Evolutionary conservation across 2,888 invertebrate species (phyloP), one percentile per base, ranked within the genome.

Genomic region (Ectropis crepuscularia): DNA sequence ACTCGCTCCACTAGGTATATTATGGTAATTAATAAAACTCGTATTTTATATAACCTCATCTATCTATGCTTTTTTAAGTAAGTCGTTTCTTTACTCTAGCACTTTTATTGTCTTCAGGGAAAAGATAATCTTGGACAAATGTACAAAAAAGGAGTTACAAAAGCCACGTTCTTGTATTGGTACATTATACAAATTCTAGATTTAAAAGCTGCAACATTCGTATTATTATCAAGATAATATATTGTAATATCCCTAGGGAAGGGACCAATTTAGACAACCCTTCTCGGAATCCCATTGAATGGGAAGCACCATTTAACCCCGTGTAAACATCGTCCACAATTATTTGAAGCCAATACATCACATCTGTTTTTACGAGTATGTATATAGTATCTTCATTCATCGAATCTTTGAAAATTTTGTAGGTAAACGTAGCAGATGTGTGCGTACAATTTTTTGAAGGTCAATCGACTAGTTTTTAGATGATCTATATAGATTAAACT

Each of bases 251-350:
- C 61, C 53, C 47, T 49, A 61, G 61, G 65, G 59, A 61, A 38
- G 48, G 51, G 47, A 57, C 64, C 60, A 58, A 68, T 65, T 63
- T 61, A 67, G 61, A 49, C 63, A 63, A 67, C 69, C 69, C 68
- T 71, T 68, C 68, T 11, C 59, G 61, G 71, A 67, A 68, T 69
- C 54, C 61, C 55, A 68, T 60, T 63, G 60, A 70, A 65, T 55
- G 48, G 41, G 54, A 61, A 66, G 62, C 60, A 65, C 57, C 60
- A 63, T 46, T 53, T 63, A 65, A 63, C 62, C 59, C 63, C 46
- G 11, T 61, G 65, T 71, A 64, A 65, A 65, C 61, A 69, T 60
- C 48, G 57, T 57, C 43, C 45, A 46, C 53, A 48, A 57, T 61
- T 65, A 65, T 53, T 41, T 43, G 45, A 61, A 11, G 39, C 46